These are phyloP conservation scores for Galerucella calmariensis DNA, from an alignment of 2,888 invertebrate genomes.

Conservation along the genomic window DNA sequence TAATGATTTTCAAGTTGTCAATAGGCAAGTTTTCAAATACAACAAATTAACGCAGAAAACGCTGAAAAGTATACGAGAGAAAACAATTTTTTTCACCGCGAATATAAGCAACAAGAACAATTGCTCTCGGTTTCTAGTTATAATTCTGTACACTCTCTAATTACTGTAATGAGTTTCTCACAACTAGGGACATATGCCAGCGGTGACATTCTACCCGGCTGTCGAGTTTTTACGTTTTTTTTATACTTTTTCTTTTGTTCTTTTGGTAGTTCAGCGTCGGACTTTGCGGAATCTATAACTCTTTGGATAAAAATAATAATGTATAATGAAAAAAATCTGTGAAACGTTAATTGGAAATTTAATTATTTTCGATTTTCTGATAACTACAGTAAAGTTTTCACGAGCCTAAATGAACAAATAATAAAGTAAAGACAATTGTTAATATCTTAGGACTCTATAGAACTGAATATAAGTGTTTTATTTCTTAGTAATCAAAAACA, in stretches of 20 bases:
- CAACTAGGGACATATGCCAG: slow-evolving; percentile 40
- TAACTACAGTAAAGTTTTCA: not conserved
- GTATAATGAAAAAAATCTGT: not conserved
- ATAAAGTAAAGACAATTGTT: not conserved
- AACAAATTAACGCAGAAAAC: too few species aligned
- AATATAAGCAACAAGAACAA: slow-evolving; percentile 19
- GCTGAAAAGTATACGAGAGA: slow-evolving; percentile 3
- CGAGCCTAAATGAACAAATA: not conserved
- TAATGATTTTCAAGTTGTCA: not conserved
- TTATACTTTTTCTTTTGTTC: slow-evolving; percentile 1
- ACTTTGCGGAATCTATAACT: not conserved
- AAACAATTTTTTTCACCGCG: slow-evolving; percentile 15
- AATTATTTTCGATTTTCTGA: not conserved
- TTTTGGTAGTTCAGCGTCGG: slow-evolving; percentile 9
- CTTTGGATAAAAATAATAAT: not conserved
- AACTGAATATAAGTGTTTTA: too few species aligned
- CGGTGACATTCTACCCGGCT: slow-evolving; percentile 36
- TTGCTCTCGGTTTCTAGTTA: slow-evolving; percentile 33
- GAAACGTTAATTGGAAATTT: not conserved
- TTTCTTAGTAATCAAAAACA: too few species aligned
- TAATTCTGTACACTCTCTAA: slow-evolving; percentile 46
- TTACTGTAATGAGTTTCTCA: slow-evolving; percentile 51
- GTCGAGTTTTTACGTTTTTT: slow-evolving; percentile 18
- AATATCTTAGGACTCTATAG: too few species aligned
- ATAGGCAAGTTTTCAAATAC: not conserved